Evolutionary conservation across 2,113 vertebrate species (phyloP).

Genomic region (Mixornis gularis): DNA sequence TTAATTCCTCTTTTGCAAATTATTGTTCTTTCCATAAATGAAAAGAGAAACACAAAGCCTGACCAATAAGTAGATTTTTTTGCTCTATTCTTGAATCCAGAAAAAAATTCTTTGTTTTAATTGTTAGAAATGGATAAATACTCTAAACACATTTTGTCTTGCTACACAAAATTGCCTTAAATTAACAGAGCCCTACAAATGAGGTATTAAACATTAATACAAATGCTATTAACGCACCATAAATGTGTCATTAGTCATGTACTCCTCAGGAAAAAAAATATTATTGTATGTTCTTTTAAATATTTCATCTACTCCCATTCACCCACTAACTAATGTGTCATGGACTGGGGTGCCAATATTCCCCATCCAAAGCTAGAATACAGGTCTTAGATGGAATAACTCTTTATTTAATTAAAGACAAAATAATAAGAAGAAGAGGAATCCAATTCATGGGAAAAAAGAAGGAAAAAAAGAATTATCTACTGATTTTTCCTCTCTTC

Average conservation of each 20-base stretch:
- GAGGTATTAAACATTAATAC: neutral
- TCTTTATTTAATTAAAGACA: neutral
- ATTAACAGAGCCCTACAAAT: neutral
- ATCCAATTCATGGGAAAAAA: neutral
- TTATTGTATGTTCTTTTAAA: neutral
- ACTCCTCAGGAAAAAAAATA: neutral
- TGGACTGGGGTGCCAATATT: neutral
- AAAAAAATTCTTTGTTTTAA: neutral
- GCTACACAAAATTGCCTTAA: neutral
- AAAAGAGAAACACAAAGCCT: neutral
- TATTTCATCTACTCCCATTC: neutral
- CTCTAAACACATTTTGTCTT: neutral
- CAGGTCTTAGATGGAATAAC: neutral
- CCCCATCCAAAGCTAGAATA: neutral
- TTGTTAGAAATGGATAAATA: neutral
- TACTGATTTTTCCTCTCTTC: neutral
- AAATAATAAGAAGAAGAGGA: rapidly evolving
- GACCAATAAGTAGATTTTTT: neutral
- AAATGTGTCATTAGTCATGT: neutral
- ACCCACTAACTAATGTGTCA: neutral
- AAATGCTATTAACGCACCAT: neutral
- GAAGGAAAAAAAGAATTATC: neutral
- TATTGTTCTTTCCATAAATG: neutral
- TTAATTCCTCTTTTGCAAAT: neutral
- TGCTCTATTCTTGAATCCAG: neutral